These are phyloP conservation scores for Oncorhynchus clarkii DNA, from an alignment of 2,113 vertebrate genomes.

Conservation along the genomic window DNA sequence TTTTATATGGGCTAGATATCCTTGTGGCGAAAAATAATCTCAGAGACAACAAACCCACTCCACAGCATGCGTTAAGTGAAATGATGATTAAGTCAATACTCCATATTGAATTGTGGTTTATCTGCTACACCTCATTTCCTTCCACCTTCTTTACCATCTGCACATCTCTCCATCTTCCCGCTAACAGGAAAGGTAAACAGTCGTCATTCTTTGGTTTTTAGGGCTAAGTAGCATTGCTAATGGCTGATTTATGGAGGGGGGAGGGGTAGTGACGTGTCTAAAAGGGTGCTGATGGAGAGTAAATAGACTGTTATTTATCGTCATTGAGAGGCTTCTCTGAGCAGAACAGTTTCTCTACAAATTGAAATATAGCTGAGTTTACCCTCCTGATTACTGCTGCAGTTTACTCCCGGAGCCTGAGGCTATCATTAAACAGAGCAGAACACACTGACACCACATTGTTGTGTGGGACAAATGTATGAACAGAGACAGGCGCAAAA, in stretches of 20 bases:
- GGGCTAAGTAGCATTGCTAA: constrained; percentile 93
- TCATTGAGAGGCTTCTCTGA: constrained; percentile 96
- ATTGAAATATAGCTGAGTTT: constrained; percentile 99
- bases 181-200: constrained; percentile 92
- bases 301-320: constrained; percentile 99
- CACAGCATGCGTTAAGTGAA: constrained; percentile 17
- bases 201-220: constrained; percentile 88
- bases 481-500: constrained; percentile 71
- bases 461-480: constrained; percentile 94
- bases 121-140: constrained; percentile 80
- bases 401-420: constrained; percentile 90
- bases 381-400: constrained; percentile 99
- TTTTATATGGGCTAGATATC: constrained; percentile 48
- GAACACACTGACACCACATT: constrained; percentile 87
- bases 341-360: constrained; percentile 98
- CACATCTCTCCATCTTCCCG: constrained; percentile 86
- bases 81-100: constrained; percentile 39
- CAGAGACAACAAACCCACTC: constrained; percentile 23
- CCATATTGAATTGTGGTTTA: constrained; percentile 58
- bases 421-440: constrained; percentile 91
- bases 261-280: constrained; percentile 65
- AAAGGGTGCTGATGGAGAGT: constrained; percentile 87
- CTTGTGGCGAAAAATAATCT: not conserved
- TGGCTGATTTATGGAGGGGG: constrained; percentile 92
- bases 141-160: constrained; percentile 85